A percentile compares a stretch with the other conserved stretches of the same genome.
These are phyloP conservation scores for Dendropsophus ebraccatus DNA, from an alignment of 2,113 vertebrate genomes.

Conservation along the genomic window DNA sequence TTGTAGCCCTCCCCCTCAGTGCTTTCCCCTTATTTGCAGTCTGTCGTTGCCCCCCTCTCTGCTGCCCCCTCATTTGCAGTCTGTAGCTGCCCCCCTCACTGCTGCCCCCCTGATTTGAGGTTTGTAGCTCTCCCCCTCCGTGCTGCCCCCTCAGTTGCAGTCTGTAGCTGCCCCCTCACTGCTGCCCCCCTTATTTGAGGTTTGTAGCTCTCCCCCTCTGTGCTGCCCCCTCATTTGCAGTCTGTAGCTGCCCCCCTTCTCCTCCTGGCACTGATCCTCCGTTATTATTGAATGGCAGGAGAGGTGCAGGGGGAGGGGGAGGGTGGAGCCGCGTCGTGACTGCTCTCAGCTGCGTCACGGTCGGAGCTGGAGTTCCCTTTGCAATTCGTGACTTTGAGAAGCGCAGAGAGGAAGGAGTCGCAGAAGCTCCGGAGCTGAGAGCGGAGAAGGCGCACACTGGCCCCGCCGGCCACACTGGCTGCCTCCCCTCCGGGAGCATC, in stretches of 20 bases:
- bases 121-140: too few relatives aligned
- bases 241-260: background rate
- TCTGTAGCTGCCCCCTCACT: background rate
- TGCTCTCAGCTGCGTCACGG: constrained; percentile 40
- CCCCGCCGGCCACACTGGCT: too few relatives aligned
- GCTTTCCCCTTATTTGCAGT: background rate
- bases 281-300: background rate
- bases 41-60: background rate
- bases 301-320: background rate
- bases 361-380: constrained; percentile 46
- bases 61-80: background rate
- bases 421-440: background rate
- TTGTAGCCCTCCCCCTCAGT: background rate
- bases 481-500: too few relatives aligned
- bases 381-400: constrained; percentile 51
- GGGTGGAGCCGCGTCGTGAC: constrained; percentile 26
- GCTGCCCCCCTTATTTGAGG: too few relatives aligned
- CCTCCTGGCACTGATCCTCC: background rate
- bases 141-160: too few relatives aligned
- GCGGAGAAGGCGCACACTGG: too few relatives aligned
- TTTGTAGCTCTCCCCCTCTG: too few relatives aligned
- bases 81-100: too few relatives aligned
- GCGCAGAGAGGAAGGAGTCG: background rate
- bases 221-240: too few relatives aligned
- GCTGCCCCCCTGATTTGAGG: too few relatives aligned